Evolutionary conservation across 1,140 invertebrate species (phyloP).

Genomic region (Adoxophyes honmai): DNA sequence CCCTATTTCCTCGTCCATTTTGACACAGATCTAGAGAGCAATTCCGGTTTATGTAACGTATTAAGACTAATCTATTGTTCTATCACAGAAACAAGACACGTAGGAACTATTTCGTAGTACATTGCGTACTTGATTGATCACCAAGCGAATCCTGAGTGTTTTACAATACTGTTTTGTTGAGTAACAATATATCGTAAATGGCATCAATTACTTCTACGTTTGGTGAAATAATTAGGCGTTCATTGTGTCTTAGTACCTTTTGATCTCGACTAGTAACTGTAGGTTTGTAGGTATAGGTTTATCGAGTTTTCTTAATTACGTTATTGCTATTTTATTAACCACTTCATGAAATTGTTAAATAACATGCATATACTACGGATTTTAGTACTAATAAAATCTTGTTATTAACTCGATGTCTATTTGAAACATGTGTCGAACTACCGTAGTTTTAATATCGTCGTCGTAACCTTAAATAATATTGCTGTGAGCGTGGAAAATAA

Average conservation of each 20-base stretch:
- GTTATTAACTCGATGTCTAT: no score
- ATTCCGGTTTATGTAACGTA: neutral
- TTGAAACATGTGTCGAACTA: no score
- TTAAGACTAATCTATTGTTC: neutral
- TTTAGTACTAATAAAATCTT: no score
- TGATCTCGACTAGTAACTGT: no score
- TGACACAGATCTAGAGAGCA: neutral
- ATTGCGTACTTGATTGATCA: neutral
- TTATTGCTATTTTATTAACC: no score
- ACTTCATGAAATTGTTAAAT: no score
- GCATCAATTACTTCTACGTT: neutral
- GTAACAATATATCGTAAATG: neutral
- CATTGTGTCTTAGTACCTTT: neutral
- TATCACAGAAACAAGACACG: neutral
- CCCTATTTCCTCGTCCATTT: no score
- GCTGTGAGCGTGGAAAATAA: slow-evolving; percentile 19
- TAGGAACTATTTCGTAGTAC: neutral
- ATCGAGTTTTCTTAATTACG: no score
- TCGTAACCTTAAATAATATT: no score
- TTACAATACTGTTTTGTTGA: neutral
- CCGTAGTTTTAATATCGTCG: no score
- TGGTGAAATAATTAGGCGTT: neutral
- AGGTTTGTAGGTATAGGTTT: no score
- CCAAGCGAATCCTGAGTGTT: neutral
- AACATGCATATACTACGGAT: no score